phyloP scores from a whole-genome alignment of 2,113 vertebrate genomes.

The Ploceus nigricollis region DNA sequence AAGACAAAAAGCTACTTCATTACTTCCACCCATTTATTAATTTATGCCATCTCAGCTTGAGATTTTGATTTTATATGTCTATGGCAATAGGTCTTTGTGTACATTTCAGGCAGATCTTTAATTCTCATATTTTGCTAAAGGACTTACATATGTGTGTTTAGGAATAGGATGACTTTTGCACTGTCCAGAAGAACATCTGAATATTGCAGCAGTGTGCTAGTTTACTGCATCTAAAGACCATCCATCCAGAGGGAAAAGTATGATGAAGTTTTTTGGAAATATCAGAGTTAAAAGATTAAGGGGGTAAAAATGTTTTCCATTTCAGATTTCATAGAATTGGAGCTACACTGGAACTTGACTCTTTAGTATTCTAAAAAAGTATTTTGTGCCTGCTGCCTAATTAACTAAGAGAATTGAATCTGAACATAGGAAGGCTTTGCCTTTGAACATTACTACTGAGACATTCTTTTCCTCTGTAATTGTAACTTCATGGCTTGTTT shows the following conservation, averaged over 20 bases:
- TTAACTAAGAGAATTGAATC: neutral
- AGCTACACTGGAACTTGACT: neutral
- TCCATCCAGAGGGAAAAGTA: neutral
- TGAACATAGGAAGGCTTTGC: neutral
- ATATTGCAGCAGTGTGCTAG: neutral
- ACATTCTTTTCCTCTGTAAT: neutral
- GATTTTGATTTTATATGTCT: neutral
- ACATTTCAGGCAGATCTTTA: neutral
- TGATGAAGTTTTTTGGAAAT: neutral
- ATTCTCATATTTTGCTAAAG: neutral
- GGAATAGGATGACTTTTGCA: neutral
- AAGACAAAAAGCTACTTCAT: neutral
- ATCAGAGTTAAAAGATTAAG: neutral
- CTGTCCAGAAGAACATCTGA: neutral
- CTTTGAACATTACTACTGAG: neutral
- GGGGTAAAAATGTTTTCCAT: neutral
- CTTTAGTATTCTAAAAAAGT: neutral
- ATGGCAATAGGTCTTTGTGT: neutral
- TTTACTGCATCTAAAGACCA: neutral
- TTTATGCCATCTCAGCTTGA: neutral
- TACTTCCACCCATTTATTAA: neutral
- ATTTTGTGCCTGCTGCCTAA: neutral
- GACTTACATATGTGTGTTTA: neutral
- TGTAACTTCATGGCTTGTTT: fast-evolving
- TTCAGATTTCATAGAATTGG: neutral